Evolutionary conservation across 1,140 invertebrate species (phyloP), one percentile per base, ranked within the genome.

Genomic region (Lerema accius): DNA sequence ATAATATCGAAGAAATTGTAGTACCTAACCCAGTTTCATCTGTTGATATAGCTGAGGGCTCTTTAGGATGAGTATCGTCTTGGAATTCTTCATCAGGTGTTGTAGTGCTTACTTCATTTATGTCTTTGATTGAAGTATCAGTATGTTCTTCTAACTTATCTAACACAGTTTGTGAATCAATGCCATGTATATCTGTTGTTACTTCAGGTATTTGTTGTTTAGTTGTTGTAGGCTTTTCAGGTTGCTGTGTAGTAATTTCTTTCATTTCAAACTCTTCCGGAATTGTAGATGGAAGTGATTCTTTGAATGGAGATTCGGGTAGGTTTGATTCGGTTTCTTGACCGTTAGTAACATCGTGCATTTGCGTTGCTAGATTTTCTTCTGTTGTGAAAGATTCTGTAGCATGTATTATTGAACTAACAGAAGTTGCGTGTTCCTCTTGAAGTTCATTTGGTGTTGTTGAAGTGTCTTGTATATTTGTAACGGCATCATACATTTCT

Each of bases 41-140:
- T 23, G 19, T 6, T 14, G 23, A n/a, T 15, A 15, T 55, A 6
- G 42, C 37, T 55, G 3, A 7, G 42, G 51, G 40, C 7, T 11
- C 42, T 17, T 19, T 46, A 0, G 16, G 40, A 28, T 23, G 35
- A 16, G 55, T 58, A 28, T 58, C 55, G 10, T 58, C 55, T 58
- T 58, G 23, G 26, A 26, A 28, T 19, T 9, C 11, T 35, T 28
- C 40, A 16, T 58, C 40, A 5, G 42, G 55, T 19, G 17, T 35
- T 46, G 17, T 46, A 1, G 55, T 39, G n/a, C 32, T 13, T 16
- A 35, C 13, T 58, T 16, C 49, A n/a, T 11, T 13, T 15, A 19
- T 16, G 35, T 50, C 26, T 15, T 17, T 32, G 5, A 1, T 14
- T 1, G 19, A 6, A 6, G 5, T 6, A 14, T 28, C 11, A 13